phyloP scores from a whole-genome alignment of 2,797 vertebrate species.

The Halcyon chelicuti region DNA sequence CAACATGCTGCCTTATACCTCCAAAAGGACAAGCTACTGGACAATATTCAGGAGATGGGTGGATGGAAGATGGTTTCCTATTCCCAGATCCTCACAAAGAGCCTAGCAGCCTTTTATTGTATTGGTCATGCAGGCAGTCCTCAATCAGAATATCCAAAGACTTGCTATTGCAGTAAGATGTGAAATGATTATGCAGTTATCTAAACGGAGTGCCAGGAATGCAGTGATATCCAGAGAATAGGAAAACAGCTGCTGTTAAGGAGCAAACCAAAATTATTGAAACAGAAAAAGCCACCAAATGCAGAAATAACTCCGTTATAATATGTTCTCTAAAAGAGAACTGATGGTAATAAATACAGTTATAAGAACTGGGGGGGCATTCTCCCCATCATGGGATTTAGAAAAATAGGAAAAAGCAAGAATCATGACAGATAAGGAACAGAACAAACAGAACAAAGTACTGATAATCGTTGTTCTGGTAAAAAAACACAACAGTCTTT shows the following conservation, averaged over 20 bases:
- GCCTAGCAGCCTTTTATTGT: not conserved
- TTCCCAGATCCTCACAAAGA: not conserved
- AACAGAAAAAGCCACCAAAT: not conserved
- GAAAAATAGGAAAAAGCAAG: not conserved
- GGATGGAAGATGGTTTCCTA: not conserved
- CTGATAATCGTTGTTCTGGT: not conserved
- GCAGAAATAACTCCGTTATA: not conserved
- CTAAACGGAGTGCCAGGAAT: not conserved
- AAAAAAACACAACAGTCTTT: not conserved
- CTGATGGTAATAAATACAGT: not conserved
- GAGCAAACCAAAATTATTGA: not conserved
- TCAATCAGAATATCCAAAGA: not conserved
- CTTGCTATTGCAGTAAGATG: not conserved
- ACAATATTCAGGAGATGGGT: not conserved
- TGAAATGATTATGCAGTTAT: not conserved
- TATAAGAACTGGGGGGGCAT: not conserved
- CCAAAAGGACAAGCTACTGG: not conserved
- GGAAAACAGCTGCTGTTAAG: not conserved
- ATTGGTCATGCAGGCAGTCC: not conserved
- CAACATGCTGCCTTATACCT: not conserved
- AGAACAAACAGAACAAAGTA: conserved; percentile 6
- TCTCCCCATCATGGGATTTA: not conserved
- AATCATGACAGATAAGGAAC: not conserved
- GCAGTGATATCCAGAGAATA: not conserved
- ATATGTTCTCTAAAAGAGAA: not conserved